Conservation (phyloP, 2,888 invertebrate species). For the Bimastos eiseni region DNA sequence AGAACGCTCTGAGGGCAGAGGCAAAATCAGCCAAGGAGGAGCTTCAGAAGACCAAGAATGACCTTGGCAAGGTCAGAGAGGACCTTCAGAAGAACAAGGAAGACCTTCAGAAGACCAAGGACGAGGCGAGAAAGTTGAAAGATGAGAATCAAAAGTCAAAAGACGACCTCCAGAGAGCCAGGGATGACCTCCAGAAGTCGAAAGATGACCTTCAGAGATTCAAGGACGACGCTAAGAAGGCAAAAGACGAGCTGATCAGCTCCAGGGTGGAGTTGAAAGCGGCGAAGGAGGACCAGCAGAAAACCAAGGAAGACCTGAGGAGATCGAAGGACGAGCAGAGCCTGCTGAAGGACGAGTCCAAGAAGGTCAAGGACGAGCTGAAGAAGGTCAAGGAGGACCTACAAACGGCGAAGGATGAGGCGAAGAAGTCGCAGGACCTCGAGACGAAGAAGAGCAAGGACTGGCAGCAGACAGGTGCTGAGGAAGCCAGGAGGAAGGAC, state of each 20-base stretch:
- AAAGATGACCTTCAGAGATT: constrained; percentile 27
- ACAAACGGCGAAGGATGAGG: background rate
- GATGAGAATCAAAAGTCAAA: constrained; percentile 27
- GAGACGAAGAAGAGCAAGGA: constrained; percentile 19
- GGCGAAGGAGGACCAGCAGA: constrained; percentile 33
- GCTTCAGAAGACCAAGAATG: constrained; percentile 26
- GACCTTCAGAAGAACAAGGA: constrained; percentile 29
- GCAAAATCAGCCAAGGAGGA: constrained; percentile 33
- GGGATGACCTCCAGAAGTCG: constrained; percentile 30
- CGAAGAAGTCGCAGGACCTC: constrained; percentile 23
- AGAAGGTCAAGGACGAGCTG: constrained; percentile 29
- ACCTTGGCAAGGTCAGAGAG: constrained; percentile 25
- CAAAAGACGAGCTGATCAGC: constrained; percentile 32
- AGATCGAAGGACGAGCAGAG: constrained; percentile 29
- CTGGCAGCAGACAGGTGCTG: background rate
- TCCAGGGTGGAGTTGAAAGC: constrained; percentile 23
- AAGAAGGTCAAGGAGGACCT: constrained; percentile 33
- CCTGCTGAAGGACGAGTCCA: constrained; percentile 23
- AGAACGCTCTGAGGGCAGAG: constrained; percentile 30
- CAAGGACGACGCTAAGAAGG: constrained; percentile 28
- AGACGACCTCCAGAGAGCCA: constrained; percentile 28
- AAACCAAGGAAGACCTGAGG: constrained; percentile 31
- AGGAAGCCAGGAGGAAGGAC: constrained; percentile 7
- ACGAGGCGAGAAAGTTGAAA: constrained; percentile 29
- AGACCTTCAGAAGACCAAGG: constrained; percentile 33